Conservation (phyloP, 2,888 invertebrate genomes). For the Ellobium chinense region DNA sequence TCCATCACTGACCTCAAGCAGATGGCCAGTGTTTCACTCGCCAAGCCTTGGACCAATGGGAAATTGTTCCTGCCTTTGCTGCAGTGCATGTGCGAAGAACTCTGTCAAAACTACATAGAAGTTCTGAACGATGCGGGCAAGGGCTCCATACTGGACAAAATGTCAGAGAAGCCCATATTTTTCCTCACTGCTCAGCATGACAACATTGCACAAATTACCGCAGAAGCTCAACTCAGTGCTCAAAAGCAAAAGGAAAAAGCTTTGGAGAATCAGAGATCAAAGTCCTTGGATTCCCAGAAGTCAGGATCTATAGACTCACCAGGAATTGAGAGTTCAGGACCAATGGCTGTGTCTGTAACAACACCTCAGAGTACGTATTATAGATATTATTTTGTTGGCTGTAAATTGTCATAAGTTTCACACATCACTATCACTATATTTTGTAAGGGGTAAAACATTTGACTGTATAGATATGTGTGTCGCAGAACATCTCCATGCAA, state of each 20-base stretch:
- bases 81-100: slow-evolving; percentile 70
- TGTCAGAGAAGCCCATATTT: slow-evolving; percentile 82
- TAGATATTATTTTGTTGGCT: no score
- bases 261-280: neutral
- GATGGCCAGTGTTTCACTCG: slow-evolving; percentile 21
- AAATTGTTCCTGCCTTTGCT: slow-evolving; percentile 67
- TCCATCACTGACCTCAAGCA: slow-evolving; percentile 40
- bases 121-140: slow-evolving; percentile 73
- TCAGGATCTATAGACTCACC: neutral
- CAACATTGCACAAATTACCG: slow-evolving; percentile 77
- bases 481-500: no score
- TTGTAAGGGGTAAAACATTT: no score
- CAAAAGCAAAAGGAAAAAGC: neutral
- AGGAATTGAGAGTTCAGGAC: neutral
- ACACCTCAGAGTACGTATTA: slow-evolving; percentile 24
- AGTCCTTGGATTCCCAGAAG: neutral
- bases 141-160: slow-evolving; percentile 72
- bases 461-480: no score
- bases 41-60: slow-evolving; percentile 42
- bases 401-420: no score
- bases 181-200: slow-evolving; percentile 83
- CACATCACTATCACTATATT: no score
- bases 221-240: slow-evolving; percentile 10
- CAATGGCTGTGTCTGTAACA: slow-evolving; percentile 9
- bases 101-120: slow-evolving; percentile 74